Evolutionary conservation across 2,888 invertebrate genomes (phyloP).

Genomic region (Andricus curvator): DNA sequence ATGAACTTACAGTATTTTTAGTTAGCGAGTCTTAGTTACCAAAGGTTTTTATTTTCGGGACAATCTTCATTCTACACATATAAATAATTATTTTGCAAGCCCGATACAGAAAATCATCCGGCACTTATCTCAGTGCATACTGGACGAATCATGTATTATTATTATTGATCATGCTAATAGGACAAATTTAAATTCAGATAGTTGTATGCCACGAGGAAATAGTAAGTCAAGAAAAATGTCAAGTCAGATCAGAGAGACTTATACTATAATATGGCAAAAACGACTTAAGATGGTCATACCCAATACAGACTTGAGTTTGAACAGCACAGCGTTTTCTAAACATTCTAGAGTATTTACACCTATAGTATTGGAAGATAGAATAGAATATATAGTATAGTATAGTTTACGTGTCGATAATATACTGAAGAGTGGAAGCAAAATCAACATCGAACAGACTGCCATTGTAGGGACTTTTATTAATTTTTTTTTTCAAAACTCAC

Average conservation of each 20-base stretch:
- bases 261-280: conserved; percentile 9
- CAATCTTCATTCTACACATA: not conserved
- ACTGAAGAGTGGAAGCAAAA: conserved; percentile 66
- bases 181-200: conserved; percentile 31
- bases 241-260: not conserved
- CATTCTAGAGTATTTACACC: conserved; percentile 44
- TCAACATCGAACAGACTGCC: conserved; percentile 66
- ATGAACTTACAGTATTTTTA: not conserved
- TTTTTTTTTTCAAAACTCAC: conserved; percentile 82
- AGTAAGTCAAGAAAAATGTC: conserved; percentile 27
- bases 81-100: conserved; percentile 2
- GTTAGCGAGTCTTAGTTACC: not conserved
- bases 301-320: conserved; percentile 17
- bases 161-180: conserved; percentile 55
- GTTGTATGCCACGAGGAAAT: not conserved
- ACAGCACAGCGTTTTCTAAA: conserved; percentile 24
- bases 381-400: conserved; percentile 50
- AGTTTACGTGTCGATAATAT: conserved; percentile 43
- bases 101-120: not conserved
- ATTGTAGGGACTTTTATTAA: conserved; percentile 49
- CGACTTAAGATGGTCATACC: conserved; percentile 8
- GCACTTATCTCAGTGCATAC: conserved; percentile 44
- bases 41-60: not conserved
- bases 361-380: conserved; percentile 53
- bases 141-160: conserved; percentile 60